Evolutionary conservation across 1,140 invertebrate species (phyloP).

Genomic region (Heliconius hewitsoni): DNA sequence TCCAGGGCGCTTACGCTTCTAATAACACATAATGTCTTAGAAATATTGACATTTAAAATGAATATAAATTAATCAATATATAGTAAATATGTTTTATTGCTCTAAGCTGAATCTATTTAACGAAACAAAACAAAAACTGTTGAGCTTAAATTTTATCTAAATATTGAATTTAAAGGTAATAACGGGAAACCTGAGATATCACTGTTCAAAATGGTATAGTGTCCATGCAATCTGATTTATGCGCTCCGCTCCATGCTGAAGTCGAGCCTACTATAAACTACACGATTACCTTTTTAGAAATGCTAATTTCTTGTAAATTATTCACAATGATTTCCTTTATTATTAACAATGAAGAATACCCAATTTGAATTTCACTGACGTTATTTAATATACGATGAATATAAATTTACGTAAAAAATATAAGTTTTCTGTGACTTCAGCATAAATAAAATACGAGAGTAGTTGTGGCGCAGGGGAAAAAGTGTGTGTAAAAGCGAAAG

Average conservation of each 20-base stretch:
- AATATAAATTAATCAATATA: background rate
- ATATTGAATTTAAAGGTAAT: conserved; percentile 25
- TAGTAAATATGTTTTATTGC: background rate
- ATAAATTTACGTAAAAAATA: background rate
- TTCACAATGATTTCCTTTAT: conserved; percentile 52
- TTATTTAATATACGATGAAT: background rate
- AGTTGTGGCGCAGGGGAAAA: too few relatives aligned
- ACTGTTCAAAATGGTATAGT: conserved; percentile 63
- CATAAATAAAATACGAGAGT: background rate
- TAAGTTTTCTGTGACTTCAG: background rate
- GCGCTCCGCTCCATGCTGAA: conserved; percentile 49
- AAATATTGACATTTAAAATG: background rate
- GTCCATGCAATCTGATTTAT: conserved; percentile 74
- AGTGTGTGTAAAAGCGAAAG: too few relatives aligned
- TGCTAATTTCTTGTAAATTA: conserved; percentile 63
- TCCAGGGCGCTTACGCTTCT: background rate
- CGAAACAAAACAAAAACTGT: background rate
- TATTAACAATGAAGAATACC: conserved; percentile 20
- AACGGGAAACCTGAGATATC: conserved; percentile 41
- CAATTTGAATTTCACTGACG: background rate
- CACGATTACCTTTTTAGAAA: conserved; percentile 65
- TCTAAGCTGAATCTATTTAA: background rate
- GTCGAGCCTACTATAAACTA: conserved; percentile 49
- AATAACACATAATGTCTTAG: background rate
- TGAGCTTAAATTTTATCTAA: conserved; percentile 16